Evolutionary conservation across 2,113 vertebrate species (phyloP).

Genomic region (Prunella himalayana): DNA sequence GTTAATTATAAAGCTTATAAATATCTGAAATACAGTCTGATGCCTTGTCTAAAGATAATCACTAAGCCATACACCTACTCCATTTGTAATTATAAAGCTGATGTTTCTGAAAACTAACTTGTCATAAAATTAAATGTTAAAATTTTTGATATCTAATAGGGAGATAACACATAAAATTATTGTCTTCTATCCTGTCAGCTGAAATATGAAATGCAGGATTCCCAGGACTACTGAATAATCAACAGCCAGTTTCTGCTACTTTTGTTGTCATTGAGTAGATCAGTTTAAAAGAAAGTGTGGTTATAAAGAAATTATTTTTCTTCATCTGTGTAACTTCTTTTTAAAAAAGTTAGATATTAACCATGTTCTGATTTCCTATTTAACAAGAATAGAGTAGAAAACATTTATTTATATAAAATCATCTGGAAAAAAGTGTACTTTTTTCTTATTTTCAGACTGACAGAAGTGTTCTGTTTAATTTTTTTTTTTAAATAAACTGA

Average conservation of each 20-base stretch:
- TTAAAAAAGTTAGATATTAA: neutral
- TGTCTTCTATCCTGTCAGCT: neutral
- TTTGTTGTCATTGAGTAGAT: neutral
- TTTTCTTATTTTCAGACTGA: neutral
- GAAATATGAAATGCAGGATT: neutral
- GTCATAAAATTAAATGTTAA: neutral
- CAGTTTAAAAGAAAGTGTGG: neutral
- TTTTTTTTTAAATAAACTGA: neutral
- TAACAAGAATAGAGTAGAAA: neutral
- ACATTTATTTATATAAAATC: neutral
- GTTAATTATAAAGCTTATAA: neutral
- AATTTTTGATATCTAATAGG: neutral
- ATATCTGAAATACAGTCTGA: neutral
- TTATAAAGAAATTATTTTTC: neutral
- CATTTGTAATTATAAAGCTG: neutral
- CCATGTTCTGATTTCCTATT: neutral
- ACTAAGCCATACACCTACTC: neutral
- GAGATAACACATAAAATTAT: neutral
- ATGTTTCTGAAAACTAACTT: neutral
- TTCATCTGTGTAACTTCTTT: neutral
- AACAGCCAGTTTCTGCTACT: neutral
- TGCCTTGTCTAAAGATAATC: neutral
- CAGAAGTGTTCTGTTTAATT: neutral
- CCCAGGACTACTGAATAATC: neutral
- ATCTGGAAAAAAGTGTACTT: neutral